These are phyloP conservation scores for Lithophane semibrunnea DNA, from an alignment of 2,888 invertebrate species.

Conservation along the genomic window DNA sequence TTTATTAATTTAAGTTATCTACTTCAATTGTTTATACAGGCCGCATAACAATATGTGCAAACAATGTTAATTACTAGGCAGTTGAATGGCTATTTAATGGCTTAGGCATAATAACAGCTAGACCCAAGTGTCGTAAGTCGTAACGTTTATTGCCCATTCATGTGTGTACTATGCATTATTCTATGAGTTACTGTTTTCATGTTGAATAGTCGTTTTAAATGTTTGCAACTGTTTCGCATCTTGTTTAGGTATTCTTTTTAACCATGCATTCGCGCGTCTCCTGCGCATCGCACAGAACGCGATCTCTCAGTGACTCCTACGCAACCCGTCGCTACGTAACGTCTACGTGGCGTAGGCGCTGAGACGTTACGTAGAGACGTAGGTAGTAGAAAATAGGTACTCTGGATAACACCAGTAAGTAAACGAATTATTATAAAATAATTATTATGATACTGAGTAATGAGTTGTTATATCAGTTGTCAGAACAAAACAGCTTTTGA, in stretches of 20 bases:
- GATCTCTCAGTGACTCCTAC: background rate
- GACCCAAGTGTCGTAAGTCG: conserved; percentile 17
- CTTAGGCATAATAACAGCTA: conserved; percentile 14
- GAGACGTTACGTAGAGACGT: too few relatives aligned
- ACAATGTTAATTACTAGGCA: conserved; percentile 12
- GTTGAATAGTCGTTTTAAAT: conserved; percentile 21
- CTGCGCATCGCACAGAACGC: background rate
- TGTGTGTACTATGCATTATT: conserved; percentile 15
- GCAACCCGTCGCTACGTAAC: background rate
- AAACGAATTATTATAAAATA: background rate
- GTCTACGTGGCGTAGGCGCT: background rate
- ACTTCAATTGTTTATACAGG: background rate
- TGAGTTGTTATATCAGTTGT: background rate
- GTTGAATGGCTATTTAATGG: conserved; percentile 41
- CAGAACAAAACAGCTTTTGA: background rate
- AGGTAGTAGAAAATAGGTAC: too few relatives aligned
- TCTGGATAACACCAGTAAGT: too few relatives aligned
- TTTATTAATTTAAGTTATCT: background rate
- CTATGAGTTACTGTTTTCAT: conserved; percentile 11
- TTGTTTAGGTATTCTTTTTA: background rate
- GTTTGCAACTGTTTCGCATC: conserved; percentile 29
- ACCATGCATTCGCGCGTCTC: background rate
- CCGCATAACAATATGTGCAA: background rate
- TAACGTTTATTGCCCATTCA: conserved; percentile 42
- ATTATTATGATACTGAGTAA: background rate